phyloP scores from a whole-genome alignment of 2,797 vertebrate genomes.

The Dipus sagitta region DNA sequence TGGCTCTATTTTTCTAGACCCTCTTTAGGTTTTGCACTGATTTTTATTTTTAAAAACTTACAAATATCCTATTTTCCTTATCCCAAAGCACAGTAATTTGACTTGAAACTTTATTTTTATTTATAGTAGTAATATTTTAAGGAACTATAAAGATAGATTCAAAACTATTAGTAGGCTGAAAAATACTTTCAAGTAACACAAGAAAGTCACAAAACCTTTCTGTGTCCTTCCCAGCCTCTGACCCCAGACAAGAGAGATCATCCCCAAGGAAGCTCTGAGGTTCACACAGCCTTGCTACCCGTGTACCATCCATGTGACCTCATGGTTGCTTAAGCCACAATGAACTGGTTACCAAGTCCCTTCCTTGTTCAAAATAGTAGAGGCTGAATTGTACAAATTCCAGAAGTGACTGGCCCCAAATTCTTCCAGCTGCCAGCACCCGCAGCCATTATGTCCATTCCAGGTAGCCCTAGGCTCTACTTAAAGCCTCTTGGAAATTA shows the following conservation, averaged over 20 bases:
- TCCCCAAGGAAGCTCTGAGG: background rate
- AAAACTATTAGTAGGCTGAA: background rate
- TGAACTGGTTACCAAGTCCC: background rate
- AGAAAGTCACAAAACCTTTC: background rate
- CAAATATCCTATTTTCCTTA: slow-evolving; percentile 37
- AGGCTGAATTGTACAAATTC: slow-evolving; percentile 56
- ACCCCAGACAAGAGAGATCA: background rate
- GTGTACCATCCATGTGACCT: background rate
- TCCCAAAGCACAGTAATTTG: background rate
- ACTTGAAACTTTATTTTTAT: slow-evolving; percentile 35
- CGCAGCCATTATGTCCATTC: background rate
- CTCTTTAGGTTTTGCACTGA: background rate
- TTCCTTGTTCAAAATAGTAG: slow-evolving; percentile 45
- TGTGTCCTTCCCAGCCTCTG: background rate
- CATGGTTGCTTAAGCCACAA: slow-evolving; percentile 22
- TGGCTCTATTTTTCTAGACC: slow-evolving; percentile 18
- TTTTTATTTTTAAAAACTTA: slow-evolving; percentile 13
- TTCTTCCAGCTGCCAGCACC: background rate
- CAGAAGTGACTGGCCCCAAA: background rate
- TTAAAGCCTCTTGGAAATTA: slow-evolving; percentile 38
- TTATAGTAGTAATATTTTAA: background rate
- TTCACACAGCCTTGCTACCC: background rate
- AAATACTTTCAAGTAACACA: background rate
- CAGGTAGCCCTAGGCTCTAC: background rate
- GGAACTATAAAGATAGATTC: background rate